These are phyloP conservation scores for Parauchenoglanis ngamensis DNA, from an alignment of 2,797 vertebrate genomes.

Conservation along the genomic window DNA sequence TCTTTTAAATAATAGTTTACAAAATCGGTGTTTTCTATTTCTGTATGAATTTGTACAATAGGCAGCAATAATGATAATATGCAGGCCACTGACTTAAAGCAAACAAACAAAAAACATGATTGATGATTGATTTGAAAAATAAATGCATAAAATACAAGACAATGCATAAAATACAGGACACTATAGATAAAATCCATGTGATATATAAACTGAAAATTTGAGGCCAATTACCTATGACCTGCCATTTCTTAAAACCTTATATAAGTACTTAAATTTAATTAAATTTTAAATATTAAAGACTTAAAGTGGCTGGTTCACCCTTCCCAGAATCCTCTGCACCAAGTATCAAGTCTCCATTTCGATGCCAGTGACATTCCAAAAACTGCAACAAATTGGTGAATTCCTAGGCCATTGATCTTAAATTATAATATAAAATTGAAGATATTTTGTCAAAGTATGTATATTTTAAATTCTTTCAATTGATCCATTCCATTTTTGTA, in stretches of 20 bases:
- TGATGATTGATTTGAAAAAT: background rate
- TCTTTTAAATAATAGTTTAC: background rate
- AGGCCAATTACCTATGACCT: too few species aligned
- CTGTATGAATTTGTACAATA: background rate
- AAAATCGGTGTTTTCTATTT: background rate
- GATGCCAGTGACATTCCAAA: too few species aligned
- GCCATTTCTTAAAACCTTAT: background rate
- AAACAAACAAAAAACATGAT: background rate
- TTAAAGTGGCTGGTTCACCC: too few species aligned
- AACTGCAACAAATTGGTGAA: too few species aligned
- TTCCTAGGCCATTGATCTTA: too few species aligned
- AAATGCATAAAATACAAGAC: background rate
- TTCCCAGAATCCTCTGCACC: too few species aligned
- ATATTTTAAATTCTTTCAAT: too few species aligned
- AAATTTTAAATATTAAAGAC: background rate
- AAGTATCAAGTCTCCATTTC: too few species aligned
- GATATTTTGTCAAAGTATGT: too few species aligned
- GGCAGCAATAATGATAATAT: background rate
- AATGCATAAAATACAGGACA: background rate
- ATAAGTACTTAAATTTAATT: background rate
- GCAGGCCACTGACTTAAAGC: background rate
- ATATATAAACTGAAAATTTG: background rate
- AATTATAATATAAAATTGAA: too few species aligned
- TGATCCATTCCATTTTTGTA: too few species aligned
- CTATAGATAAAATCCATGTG: background rate